Percentiles rank a stretch among this genome's conserved stretches.
phyloP scores from a whole-genome alignment of 2,797 vertebrate species.

The Cirrhinus mrigala region DNA sequence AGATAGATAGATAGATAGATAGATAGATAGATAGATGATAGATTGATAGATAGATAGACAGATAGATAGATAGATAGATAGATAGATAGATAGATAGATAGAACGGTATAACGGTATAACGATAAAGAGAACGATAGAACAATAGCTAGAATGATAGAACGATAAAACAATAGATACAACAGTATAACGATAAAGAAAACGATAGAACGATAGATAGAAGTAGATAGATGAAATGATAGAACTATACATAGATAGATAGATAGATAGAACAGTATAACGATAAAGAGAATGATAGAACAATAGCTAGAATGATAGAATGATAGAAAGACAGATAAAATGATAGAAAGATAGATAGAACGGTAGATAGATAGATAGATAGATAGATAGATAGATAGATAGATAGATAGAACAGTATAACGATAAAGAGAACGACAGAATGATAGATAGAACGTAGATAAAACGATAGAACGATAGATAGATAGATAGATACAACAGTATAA shows the following conservation, averaged over 20 bases:
- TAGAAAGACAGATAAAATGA: too few species aligned
- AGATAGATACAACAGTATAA: not conserved
- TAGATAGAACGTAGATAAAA: too few species aligned
- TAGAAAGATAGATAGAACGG: too few species aligned
- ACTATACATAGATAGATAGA: constrained; percentile 40
- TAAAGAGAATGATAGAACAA: too few species aligned
- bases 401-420: not conserved
- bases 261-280: not conserved
- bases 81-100: not conserved
- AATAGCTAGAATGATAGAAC: too few species aligned
- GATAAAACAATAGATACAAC: too few species aligned
- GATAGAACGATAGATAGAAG: not conserved
- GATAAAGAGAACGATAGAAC: too few species aligned
- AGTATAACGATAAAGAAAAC: too few species aligned
- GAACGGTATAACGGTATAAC: rapidly evolving
- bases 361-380: too few species aligned
- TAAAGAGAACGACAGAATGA: not conserved
- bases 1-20: not conserved
- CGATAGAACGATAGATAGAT: too few species aligned
- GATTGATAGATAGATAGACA: not conserved
- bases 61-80: not conserved
- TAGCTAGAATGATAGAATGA: too few species aligned
- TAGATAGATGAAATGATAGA: constrained; percentile 38
- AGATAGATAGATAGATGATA: not conserved
- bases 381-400: not conserved